phyloP scores from a whole-genome alignment of 2,113 vertebrate species.

The Sapayoa aenigma region DNA sequence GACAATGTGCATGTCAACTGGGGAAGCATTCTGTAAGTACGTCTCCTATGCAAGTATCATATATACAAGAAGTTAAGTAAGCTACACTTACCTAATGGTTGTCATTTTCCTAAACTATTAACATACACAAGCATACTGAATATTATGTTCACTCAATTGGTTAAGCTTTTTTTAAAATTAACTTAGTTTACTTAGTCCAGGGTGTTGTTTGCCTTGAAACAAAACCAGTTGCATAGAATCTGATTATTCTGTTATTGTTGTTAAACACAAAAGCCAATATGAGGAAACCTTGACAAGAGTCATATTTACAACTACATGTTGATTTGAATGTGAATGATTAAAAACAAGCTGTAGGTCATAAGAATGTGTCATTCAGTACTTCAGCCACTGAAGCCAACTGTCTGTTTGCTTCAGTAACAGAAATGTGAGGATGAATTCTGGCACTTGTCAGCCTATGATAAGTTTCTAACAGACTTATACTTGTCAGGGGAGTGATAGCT shows the following conservation, averaged over 20 bases:
- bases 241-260: not conserved
- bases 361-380: not conserved
- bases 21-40: not conserved
- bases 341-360: conserved; percentile 21
- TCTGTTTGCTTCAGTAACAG: conserved; percentile 12
- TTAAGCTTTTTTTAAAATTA: not conserved
- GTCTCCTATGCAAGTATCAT: not conserved
- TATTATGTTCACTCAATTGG: not conserved
- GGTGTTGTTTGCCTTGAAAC: not conserved
- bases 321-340: conserved; percentile 30
- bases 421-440: conserved; percentile 38
- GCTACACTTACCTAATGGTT: not conserved
- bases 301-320: not conserved
- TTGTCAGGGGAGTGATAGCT: conserved; percentile 63
- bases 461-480: conserved; percentile 60
- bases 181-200: not conserved
- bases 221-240: not conserved
- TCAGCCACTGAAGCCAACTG: not conserved
- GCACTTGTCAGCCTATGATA: conserved; percentile 44
- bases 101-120: not conserved
- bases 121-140: not conserved
- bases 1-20: not conserved
- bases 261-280: not conserved
- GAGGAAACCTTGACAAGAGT: not conserved
- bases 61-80: not conserved